Evolutionary conservation across 2,113 vertebrate genomes (phyloP), one percentile per base, ranked within the genome.

Genomic region (Tretioscincus oriximinensis): DNA sequence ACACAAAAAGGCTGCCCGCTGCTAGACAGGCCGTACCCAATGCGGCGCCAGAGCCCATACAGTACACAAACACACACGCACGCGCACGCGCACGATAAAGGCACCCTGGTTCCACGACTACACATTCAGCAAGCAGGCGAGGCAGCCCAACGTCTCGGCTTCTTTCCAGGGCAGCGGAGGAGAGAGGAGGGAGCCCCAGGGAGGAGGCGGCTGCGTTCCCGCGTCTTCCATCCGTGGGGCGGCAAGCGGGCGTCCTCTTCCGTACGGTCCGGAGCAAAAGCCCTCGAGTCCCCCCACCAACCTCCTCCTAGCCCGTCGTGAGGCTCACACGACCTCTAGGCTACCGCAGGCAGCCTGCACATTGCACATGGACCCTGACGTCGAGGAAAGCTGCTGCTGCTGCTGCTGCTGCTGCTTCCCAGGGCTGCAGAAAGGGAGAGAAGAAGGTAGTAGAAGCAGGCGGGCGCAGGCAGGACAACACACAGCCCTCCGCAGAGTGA

Each of bases 301-400:
- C 51, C 60, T 10, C 60, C 16, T 22, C 60, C 18, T 41, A 41
- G 35, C 5, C 35, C 35, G 35, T 5, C 35, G 35, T 41, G 35
- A 41, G 5, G 35, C 35, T 41, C 35, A 41, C 35, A 41, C 35
- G 35, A 41, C 35, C 35, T 41, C 35, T 41, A 41, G 35, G 35
- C 5, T 41, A 41, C 35, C 5, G 35, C 35, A 41, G 35, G 47
- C 76, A 68, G 65, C 65, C 76, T 68, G 20, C 31, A 86, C 90
- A 93, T 94, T 94, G 93, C 92, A 94, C 93, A 88, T 90, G 85
- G 54, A 49, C 85, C 88, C 83, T 66, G n/a, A 29, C 28, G 12
- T 29, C 86, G 47, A 77, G 83, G 77, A 82, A 24, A n/a, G 86
- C 85, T 73, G 88, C 87, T 31, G 6, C 31, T 3, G 64, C 45